phyloP scores from a whole-genome alignment of 2,888 invertebrate species.

The Patella caerulea region DNA sequence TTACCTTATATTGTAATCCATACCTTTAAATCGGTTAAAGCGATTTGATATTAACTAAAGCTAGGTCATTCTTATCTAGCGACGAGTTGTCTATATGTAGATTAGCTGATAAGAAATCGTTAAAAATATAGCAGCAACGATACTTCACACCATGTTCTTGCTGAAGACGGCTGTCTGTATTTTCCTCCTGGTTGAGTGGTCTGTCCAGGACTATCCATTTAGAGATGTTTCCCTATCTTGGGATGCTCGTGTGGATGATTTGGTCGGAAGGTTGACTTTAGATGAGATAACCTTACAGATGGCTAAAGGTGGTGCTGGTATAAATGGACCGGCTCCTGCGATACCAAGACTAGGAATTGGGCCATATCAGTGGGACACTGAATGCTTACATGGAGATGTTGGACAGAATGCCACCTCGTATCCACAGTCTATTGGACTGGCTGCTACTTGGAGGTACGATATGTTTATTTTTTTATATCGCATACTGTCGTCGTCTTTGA shows the following conservation, averaged over 20 bases:
- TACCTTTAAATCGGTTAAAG: too few relatives aligned
- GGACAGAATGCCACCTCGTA: slow-evolving; percentile 59
- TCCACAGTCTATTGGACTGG: slow-evolving; percentile 59
- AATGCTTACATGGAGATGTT: slow-evolving; percentile 58
- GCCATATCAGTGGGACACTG: slow-evolving; percentile 58
- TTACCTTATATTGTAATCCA: too few relatives aligned
- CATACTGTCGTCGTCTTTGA: too few relatives aligned
- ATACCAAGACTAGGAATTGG: slow-evolving; percentile 54
- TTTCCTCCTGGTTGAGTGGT: neutral
- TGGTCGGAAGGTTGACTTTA: slow-evolving; percentile 54
- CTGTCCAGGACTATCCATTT: slow-evolving; percentile 34
- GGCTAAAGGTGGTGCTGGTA: slow-evolving; percentile 46
- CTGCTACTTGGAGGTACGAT: slow-evolving; percentile 58
- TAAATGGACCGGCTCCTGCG: slow-evolving; percentile 46
- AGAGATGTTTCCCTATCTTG: slow-evolving; percentile 57
- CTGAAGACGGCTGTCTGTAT: neutral
- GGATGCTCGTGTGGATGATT: slow-evolving; percentile 53
- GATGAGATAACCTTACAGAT: slow-evolving; percentile 54
- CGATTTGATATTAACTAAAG: too few relatives aligned
- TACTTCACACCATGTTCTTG: too few relatives aligned
- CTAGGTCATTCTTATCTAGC: too few relatives aligned
- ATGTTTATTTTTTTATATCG: too few relatives aligned
- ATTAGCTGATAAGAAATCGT: too few relatives aligned
- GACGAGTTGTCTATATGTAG: too few relatives aligned
- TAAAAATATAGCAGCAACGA: too few relatives aligned